Percentiles rank a stretch among this genome's conserved stretches.
These are phyloP conservation scores for Smithornis capensis DNA, from an alignment of 2,113 vertebrate genomes.

Conservation along the genomic window DNA sequence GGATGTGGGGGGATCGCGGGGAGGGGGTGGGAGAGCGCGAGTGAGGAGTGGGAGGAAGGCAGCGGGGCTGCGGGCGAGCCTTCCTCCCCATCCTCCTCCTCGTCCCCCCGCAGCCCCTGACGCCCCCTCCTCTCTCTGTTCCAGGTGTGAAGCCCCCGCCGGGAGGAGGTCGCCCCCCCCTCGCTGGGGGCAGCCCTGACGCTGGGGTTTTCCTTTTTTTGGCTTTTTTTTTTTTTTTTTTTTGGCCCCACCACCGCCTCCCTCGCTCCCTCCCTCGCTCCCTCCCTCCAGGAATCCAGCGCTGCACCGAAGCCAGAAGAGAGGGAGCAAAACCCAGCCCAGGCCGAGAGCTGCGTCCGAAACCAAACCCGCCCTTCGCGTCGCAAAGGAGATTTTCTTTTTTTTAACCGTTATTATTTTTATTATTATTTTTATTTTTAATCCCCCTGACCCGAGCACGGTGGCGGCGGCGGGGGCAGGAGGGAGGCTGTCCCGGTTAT, in stretches of 20 bases:
- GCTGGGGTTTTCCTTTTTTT: neutral
- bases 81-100: neutral
- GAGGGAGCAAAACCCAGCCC: slow-evolving; percentile 32
- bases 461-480: neutral
- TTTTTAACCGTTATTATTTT: neutral
- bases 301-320: slow-evolving; percentile 43
- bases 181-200: neutral
- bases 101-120: neutral
- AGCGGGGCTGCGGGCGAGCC: slow-evolving; percentile 55
- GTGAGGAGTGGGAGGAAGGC: neutral
- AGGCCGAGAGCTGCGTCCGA: slow-evolving; percentile 11
- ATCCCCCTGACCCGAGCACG: neutral
- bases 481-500: slow-evolving; percentile 25
- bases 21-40: neutral
- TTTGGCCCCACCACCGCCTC: neutral
- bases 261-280: neutral
- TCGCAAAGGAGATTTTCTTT: neutral
- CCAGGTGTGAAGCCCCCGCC: slow-evolving; percentile 67
- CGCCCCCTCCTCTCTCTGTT: slow-evolving; percentile 1
- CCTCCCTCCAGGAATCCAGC: slow-evolving; percentile 34
- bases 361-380: neutral
- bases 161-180: neutral
- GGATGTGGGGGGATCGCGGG: neutral
- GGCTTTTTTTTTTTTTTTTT: neutral
- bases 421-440: neutral